Evolutionary conservation across 1,140 invertebrate genomes (phyloP).

Genomic region (Drosophila ananassae): DNA sequence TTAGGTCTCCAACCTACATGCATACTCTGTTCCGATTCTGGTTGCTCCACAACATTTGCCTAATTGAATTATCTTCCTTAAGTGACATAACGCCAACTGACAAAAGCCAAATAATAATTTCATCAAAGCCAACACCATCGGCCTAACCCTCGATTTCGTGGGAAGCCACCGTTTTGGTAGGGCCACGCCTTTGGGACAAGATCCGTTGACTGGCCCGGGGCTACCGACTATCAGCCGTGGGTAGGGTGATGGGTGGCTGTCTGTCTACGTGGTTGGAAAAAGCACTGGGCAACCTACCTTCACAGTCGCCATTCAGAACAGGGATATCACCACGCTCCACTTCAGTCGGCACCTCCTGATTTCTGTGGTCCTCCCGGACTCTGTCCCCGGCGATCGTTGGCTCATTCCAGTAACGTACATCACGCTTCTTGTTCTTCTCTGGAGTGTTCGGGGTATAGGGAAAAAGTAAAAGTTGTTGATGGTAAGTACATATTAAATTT

Average conservation of each 20-base stretch:
- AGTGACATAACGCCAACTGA: slow-evolving; percentile 68
- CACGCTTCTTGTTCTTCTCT: slow-evolving; percentile 84
- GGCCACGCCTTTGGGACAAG: slow-evolving; percentile 35
- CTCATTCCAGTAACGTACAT: slow-evolving; percentile 83
- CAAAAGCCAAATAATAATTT: slow-evolving; percentile 59
- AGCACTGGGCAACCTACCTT: slow-evolving; percentile 84
- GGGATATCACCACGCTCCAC: slow-evolving; percentile 90
- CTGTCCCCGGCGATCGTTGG: slow-evolving; percentile 58
- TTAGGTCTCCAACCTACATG: slow-evolving; percentile 28
- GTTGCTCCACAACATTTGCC: slow-evolving; percentile 24
- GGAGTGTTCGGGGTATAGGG: slow-evolving; percentile 5
- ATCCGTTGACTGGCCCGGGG: slow-evolving; percentile 59
- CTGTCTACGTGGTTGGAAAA: background rate
- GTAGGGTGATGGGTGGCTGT: slow-evolving; percentile 15
- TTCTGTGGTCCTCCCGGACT: slow-evolving; percentile 61
- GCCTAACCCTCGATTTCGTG: slow-evolving; percentile 34
- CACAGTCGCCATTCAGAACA: slow-evolving; percentile 88
- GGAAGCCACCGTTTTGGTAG: slow-evolving; percentile 27
- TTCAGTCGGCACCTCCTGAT: slow-evolving; percentile 79
- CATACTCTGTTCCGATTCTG: background rate
- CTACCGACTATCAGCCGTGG: slow-evolving; percentile 50
- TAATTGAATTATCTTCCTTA: slow-evolving; percentile 72
- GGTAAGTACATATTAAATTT: background rate
- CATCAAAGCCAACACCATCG: slow-evolving; percentile 46
- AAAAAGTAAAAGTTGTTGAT: background rate